Evolutionary conservation across 2,888 invertebrate species (phyloP).

Genomic region (Ditylenchus weischeri): DNA sequence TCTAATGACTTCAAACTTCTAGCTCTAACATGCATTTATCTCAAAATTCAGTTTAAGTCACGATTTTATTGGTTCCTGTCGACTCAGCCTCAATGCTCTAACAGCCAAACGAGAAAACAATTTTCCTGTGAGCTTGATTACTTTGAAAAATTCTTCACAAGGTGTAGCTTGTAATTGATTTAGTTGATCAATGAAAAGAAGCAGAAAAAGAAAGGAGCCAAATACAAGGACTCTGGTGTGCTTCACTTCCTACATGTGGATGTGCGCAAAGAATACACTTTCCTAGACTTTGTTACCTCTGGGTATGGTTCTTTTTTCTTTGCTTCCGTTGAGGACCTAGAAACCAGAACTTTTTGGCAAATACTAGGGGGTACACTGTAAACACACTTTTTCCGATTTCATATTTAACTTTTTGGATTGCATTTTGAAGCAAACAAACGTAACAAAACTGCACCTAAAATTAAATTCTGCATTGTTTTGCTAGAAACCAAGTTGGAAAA

Average conservation of each 20-base stretch:
- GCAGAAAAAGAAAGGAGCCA: slow-evolving; percentile 62
- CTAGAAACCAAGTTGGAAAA: no score
- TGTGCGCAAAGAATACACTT: slow-evolving; percentile 60
- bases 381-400: no score
- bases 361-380: no score
- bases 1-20: background rate
- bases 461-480: no score
- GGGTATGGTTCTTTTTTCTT: slow-evolving; percentile 58
- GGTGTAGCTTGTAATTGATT: slow-evolving; percentile 20
- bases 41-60: slow-evolving; percentile 50
- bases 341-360: no score
- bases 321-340: no score
- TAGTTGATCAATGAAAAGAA: slow-evolving; percentile 63
- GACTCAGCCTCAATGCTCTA: slow-evolving; percentile 59
- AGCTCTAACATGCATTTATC: background rate
- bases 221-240: slow-evolving; percentile 63
- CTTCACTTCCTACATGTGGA: slow-evolving; percentile 56
- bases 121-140: slow-evolving; percentile 11
- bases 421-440: no score
- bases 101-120: slow-evolving; percentile 13
- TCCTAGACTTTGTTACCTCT: slow-evolving; percentile 66
- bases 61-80: slow-evolving; percentile 63
- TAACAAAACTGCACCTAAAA: no score
- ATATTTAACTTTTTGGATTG: no score
- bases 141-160: background rate